Base-by-base conservation (phyloP, 2,113 vertebrate genomes). In the Pygathrix nemaeus region DNA sequence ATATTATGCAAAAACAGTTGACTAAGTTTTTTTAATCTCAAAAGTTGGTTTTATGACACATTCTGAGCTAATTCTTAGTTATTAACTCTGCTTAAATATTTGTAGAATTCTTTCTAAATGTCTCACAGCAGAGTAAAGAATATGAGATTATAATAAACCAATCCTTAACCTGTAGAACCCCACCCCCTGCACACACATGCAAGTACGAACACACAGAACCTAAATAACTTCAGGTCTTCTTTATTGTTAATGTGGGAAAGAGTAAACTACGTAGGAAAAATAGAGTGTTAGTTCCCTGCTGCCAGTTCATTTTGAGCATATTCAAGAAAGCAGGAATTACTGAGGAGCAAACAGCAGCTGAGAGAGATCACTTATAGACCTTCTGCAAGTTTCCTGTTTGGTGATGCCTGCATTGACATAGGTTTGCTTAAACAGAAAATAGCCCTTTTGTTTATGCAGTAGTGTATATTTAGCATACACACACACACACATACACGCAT, bases 401-500 rank as follows among this genome's bases (percentile, higher is more conserved):
- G 7, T 6, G 9, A 57, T 64, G 6, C 11, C 30, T 38, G 8
- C 27, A 8, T 8, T 50, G n/a, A 43, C 50, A 32, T 5, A 59
- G 27, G 6, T 92, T 84, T n/a, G 32, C 50, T 80, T 85, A 52
- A 68, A 79, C n/a, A 76, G 57, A 70, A 55, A 86, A 10, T 23
- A 17, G 2, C 14, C 4, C 40, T 72, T 81, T 50, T 80, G 25
- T 92, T 86, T 23, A 40, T 48, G 32, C 17, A 3, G 6, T 40
- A n/a, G n/a, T n/a, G 3, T 81, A 45, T 23, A 32, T 50, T 50
- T 52, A 68, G 43, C 30, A 6, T 52, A 30, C 4, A 5, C 5
- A 30, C 4, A 13, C n/a, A 45, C 27, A 30, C 0, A 13, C 11
- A 43, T 43, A 30, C 17, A 1, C 30, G 38, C 6, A 3, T 21